These are phyloP conservation scores for Tanypteryx hageni DNA, from an alignment of 2,888 invertebrate species.

Conservation along the genomic window DNA sequence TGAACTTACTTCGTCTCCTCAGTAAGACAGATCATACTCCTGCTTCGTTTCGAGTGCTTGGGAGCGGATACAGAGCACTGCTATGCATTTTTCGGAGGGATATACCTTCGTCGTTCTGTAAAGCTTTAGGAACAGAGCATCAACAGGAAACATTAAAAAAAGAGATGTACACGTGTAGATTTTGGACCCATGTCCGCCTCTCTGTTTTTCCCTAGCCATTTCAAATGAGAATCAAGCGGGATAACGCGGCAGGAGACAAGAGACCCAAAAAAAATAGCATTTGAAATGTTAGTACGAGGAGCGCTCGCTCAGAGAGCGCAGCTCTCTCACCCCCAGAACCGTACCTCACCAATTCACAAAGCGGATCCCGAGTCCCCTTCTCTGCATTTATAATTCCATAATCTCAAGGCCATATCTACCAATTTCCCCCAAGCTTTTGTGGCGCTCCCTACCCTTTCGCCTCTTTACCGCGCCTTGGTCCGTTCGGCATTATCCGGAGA, in stretches of 20 bases:
- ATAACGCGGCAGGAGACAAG: background rate
- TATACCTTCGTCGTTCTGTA: too few species aligned
- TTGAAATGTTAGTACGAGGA: constrained; percentile 18
- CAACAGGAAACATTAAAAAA: too few species aligned
- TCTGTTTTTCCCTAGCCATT: background rate
- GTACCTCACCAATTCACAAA: constrained; percentile 37
- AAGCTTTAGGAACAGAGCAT: too few species aligned
- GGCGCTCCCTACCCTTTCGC: background rate
- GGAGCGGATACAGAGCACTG: too few species aligned
- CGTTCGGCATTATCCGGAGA: constrained; percentile 16
- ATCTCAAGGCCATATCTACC: constrained; percentile 55
- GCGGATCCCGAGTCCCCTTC: background rate
- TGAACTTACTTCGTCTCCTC: too few species aligned
- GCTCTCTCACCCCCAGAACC: background rate
- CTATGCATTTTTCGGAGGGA: too few species aligned
- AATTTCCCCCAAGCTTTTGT: constrained; percentile 43
- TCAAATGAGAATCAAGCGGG: background rate
- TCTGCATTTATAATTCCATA: constrained; percentile 58
- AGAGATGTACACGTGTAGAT: background rate
- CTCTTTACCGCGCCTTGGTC: background rate
- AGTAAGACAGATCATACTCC: too few species aligned
- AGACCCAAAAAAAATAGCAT: background rate
- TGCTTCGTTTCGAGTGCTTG: too few species aligned
- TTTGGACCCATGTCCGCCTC: background rate
- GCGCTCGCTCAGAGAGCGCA: background rate